These are phyloP conservation scores for Panagrolaimus sp. DNA, from an alignment of 1,140 invertebrate species.

Conservation along the genomic window DNA sequence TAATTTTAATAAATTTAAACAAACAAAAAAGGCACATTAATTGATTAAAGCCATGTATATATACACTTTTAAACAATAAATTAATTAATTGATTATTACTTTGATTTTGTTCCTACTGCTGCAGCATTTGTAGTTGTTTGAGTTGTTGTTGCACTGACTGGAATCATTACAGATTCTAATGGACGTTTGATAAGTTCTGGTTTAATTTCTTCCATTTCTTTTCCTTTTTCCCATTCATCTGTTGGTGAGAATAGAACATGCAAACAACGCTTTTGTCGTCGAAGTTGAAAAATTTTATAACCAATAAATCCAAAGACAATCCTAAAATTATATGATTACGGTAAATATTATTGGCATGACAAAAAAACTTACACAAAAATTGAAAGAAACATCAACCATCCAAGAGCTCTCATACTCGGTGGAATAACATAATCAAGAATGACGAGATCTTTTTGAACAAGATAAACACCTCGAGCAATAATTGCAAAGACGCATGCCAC, in stretches of 20 bases:
- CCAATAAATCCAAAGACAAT: not conserved
- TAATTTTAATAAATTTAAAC: too few relatives aligned
- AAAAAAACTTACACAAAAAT: constrained; percentile 5
- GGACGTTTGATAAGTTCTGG: not conserved
- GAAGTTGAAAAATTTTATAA: not conserved
- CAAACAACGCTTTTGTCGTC: not conserved
- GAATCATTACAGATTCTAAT: too few relatives aligned
- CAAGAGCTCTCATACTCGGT: not conserved
- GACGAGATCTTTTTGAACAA: not conserved
- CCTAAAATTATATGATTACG: not conserved
- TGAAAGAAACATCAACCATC: not conserved
- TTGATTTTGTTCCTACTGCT: too few relatives aligned
- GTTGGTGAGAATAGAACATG: not conserved
- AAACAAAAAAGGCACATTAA: too few relatives aligned
- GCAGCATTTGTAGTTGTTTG: too few relatives aligned
- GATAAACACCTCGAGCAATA: not conserved
- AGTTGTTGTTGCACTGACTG: too few relatives aligned
- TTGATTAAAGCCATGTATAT: too few relatives aligned
- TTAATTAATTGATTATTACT: too few relatives aligned
- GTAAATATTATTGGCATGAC: not conserved
- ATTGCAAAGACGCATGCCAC: not conserved
- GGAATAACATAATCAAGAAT: not conserved
- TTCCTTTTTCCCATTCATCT: not conserved
- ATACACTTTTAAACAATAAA: too few relatives aligned
- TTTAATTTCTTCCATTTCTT: not conserved